phyloP scores from a whole-genome alignment of 2,797 vertebrate species.

The Phaenicophaeus curvirostris region DNA sequence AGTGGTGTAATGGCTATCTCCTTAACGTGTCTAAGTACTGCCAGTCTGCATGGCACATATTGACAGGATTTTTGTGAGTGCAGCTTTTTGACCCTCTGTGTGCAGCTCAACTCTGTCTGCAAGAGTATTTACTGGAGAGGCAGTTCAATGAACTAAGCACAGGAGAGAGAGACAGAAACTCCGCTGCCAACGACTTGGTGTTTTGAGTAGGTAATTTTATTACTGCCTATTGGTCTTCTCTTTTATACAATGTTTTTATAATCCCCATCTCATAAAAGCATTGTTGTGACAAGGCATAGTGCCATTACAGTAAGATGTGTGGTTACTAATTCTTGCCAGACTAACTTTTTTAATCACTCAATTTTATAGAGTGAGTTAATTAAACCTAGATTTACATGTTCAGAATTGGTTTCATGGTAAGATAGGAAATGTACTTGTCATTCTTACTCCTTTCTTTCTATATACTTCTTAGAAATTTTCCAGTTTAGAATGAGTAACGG shows the following conservation, averaged over 20 bases:
- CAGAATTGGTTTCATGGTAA: not conserved
- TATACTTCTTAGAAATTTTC: not conserved
- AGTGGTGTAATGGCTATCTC: constrained; percentile 13
- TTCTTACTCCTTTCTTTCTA: not conserved
- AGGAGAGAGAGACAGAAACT: not conserved
- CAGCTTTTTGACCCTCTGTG: not conserved
- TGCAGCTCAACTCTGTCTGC: constrained; percentile 22
- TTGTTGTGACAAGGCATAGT: not conserved
- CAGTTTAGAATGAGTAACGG: not conserved
- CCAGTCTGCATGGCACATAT: not conserved
- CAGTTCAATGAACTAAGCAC: not conserved
- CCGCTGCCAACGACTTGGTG: not conserved
- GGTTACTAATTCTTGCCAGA: not conserved
- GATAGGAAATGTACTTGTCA: not conserved
- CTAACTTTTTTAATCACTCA: not conserved
- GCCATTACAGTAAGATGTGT: not conserved
- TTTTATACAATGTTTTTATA: not conserved
- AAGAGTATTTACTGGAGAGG: not conserved
- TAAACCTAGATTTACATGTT: not conserved
- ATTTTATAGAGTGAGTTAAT: not conserved
- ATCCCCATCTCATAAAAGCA: not conserved
- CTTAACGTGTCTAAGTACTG: not conserved
- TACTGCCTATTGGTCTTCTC: not conserved
- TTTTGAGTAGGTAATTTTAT: not conserved
- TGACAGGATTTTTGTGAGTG: constrained; percentile 1